These are phyloP conservation scores for Campylomormyrus numenius DNA, from an alignment of 2,113 vertebrate genomes.

Conservation along the genomic window DNA sequence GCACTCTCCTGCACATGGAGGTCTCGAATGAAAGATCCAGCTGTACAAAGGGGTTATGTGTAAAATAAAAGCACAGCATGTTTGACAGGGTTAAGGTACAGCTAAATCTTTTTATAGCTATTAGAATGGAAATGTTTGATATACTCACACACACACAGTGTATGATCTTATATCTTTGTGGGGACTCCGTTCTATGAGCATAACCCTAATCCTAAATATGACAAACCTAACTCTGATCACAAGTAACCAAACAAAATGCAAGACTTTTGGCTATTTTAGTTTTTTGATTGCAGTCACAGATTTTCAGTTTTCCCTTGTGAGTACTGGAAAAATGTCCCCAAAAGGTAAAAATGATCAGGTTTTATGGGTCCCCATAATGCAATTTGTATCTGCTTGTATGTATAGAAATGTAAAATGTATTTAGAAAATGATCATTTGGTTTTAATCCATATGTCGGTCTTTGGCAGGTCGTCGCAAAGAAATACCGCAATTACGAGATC, in stretches of 20 bases:
- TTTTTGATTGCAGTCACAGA: neutral
- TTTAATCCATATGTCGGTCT: conserved; percentile 15
- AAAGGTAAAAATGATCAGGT: neutral
- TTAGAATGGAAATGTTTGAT: neutral
- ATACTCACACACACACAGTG: neutral
- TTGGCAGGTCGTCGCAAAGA: conserved; percentile 83
- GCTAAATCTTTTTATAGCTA: neutral
- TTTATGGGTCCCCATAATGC: neutral
- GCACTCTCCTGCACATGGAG: neutral
- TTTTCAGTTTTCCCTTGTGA: neutral
- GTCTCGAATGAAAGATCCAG: neutral
- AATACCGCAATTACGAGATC: conserved; percentile 89
- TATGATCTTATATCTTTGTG: neutral
- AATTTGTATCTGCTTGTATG: neutral
- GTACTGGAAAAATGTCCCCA: neutral
- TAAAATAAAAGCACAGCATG: neutral
- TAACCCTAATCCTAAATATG: neutral
- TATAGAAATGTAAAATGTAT: neutral
- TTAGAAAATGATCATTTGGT: neutral
- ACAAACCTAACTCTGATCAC: neutral
- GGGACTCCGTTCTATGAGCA: neutral
- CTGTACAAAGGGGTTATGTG: neutral
- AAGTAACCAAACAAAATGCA: neutral
- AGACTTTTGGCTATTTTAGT: neutral
- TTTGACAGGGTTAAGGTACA: neutral